Evolutionary conservation across 1,140 invertebrate species (phyloP).

Genomic region (Linepithema humile): DNA sequence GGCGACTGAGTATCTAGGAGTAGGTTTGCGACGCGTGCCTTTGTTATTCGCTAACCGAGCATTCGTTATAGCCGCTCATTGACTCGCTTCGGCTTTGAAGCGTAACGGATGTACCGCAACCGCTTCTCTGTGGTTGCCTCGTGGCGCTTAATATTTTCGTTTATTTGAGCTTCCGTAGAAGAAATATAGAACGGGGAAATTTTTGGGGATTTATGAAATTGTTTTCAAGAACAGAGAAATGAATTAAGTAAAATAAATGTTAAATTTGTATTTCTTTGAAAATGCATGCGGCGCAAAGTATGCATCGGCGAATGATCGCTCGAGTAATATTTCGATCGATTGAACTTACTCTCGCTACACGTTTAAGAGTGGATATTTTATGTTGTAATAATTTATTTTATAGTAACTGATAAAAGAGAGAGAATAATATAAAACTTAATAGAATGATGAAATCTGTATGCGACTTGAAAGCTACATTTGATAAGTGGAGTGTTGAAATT

Average conservation of each 20-base stretch:
- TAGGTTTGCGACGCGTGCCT: neutral
- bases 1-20: neutral
- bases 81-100: neutral
- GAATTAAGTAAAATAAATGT: neutral
- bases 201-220: no score
- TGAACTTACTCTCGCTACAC: no score
- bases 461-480: neutral
- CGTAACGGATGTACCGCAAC: neutral
- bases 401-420: no score
- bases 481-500: neutral
- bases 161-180: neutral
- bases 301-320: no score
- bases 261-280: neutral
- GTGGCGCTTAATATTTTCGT: neutral
- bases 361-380: neutral
- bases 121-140: neutral
- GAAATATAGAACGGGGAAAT: no score
- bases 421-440: no score
- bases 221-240: neutral
- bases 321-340: no score
- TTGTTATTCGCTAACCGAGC: neutral
- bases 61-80: neutral
- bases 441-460: no score
- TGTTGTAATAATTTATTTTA: no score
- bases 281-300: no score